Base-by-base conservation (phyloP, 2,113 vertebrate genomes). In the Synodontis membranacea region DNA sequence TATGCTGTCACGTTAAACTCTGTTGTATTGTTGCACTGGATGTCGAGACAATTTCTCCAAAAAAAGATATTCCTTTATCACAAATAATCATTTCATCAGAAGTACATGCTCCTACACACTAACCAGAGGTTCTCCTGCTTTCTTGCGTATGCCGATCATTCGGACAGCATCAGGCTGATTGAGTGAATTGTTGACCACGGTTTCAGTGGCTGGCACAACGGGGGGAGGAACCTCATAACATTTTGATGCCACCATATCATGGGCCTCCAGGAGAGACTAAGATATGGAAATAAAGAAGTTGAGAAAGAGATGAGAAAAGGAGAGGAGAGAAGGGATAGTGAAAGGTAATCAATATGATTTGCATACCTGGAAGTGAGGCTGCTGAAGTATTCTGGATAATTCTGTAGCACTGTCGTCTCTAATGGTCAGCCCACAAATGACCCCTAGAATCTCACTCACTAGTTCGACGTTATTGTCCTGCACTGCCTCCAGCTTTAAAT, bases 131-230 rank as follows among this genome's bases (percentile, higher is more conserved):
- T 99, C 98, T 75, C 97, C 97, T 17, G 97, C 97, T 94, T 96
- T 98, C 94, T 99, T 99, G 92, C 97, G 96, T 94, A 99, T 99
- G 88, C 98, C 97, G 87, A 99, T 97, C 95, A 99, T 99, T 90
- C 98, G 96, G 90, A 99, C 97, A 31, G 98, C 98, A 88, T 99
- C 97, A 0, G 97, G 97, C 54, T 97, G 97, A 93, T 98, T 94
- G 85, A 97, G 92, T 52, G 97, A 97, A 74, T 39, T 94, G 91
- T 94, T 94, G 66, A 93, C 92, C 21, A 95, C 91, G 14, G 95
- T 95, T 46, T 96, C 96, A 86, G 97, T 97, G 91, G 95, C 92
- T 80, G 93, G 93, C 93, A 98, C 96, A 19, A 96, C 92, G 15
- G 96, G 96, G 54, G 97, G 96, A 84, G 96, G 97, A 72, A 96